A percentile compares a stretch with the other conserved stretches of the same genome.
Evolutionary conservation across 2,113 vertebrate species (phyloP).

Genomic region (Dipodomys spectabilis): DNA sequence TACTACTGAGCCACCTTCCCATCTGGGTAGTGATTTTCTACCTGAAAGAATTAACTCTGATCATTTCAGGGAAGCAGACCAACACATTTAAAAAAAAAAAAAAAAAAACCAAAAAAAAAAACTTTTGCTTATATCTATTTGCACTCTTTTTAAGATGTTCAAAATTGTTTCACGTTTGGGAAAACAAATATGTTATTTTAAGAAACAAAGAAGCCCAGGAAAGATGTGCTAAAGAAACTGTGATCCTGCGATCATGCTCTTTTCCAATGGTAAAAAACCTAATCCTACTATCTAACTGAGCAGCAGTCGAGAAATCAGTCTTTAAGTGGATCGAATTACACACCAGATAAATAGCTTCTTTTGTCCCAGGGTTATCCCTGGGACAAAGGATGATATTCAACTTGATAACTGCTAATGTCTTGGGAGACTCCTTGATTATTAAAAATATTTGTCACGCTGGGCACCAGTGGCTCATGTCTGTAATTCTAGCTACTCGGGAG

Average conservation of each 20-base stretch:
- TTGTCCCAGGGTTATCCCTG: not conserved
- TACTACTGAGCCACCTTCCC: too few species aligned
- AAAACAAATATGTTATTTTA: constrained; percentile 41
- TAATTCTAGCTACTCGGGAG: too few species aligned
- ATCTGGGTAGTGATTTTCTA: too few species aligned
- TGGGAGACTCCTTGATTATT: constrained; percentile 1
- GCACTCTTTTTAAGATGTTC: constrained; percentile 26
- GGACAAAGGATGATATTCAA: not conserved
- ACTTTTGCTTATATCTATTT: constrained; percentile 1
- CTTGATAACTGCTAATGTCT: not conserved
- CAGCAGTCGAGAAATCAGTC: not conserved
- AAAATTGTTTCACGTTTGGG: constrained; percentile 45
- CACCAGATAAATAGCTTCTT: not conserved
- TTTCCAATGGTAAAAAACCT: not conserved
- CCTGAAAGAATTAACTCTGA: not conserved
- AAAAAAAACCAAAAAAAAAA: too few species aligned
- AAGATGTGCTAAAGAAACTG: not conserved
- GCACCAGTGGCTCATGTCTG: too few species aligned
- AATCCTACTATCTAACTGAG: not conserved
- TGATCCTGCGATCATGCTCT: not conserved
- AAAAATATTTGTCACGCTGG: not conserved
- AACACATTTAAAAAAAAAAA: not conserved
- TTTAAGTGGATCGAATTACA: not conserved
- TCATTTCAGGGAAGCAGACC: not conserved
- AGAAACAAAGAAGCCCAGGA: constrained; percentile 9